These are phyloP conservation scores for Cancer borealis DNA, from an alignment of 2,888 invertebrate species.

Conservation along the genomic window DNA sequence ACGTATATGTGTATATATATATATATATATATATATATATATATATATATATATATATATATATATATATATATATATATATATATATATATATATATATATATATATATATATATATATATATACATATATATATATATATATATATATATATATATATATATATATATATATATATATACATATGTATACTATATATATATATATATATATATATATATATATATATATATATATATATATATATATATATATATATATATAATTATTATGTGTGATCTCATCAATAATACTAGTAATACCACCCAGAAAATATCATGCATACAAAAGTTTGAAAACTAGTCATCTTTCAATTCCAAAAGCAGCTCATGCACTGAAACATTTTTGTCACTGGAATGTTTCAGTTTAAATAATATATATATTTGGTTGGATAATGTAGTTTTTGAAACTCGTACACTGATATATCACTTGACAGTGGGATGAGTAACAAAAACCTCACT, in stretches of 20 bases:
- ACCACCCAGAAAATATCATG: neutral
- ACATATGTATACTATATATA: no score
- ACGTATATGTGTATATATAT: neutral
- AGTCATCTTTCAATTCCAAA: neutral
- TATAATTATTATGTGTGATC: neutral
- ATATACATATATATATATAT: no score
- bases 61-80: no score
- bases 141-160: no score
- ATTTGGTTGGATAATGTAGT: no score
- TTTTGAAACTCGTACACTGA: neutral
- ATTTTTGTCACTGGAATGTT: neutral
- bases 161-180: no score
- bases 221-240: no score
- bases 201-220: no score
- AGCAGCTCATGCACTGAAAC: neutral
- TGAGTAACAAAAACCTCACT: neutral
- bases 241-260: neutral
- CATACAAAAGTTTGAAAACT: neutral
- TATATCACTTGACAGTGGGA: neutral
- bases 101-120: no score
- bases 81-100: no score
- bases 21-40: no score
- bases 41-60: no score
- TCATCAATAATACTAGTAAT: neutral
- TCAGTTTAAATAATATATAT: neutral